phyloP scores from a whole-genome alignment of 2,888 invertebrate genomes.

The Argyresthia goedartella region DNA sequence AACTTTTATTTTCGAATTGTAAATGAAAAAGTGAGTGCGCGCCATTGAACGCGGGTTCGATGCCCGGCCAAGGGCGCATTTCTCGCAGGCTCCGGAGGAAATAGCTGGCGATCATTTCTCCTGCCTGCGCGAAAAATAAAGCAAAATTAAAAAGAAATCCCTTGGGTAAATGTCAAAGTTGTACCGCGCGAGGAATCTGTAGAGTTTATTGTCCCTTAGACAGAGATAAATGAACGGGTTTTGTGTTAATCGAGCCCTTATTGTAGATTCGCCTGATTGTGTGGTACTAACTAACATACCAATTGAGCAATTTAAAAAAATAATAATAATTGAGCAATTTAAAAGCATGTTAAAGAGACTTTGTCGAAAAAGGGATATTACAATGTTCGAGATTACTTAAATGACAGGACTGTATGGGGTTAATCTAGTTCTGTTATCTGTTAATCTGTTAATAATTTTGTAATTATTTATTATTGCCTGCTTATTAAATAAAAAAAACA shows the following conservation, averaged over 20 bases:
- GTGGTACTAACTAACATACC: no score
- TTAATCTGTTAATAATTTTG: no score
- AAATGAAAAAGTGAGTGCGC: conserved; percentile 7
- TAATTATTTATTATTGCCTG: no score
- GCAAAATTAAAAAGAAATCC: conserved; percentile 16
- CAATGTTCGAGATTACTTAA: no score
- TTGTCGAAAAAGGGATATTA: no score
- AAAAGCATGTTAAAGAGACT: no score
- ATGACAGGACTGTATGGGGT: no score
- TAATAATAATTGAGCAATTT: no score
- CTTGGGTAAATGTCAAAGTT: conserved; percentile 9
- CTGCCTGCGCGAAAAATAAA: conserved; percentile 25
- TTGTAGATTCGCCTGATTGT: conserved; percentile 3
- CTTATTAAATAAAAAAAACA: no score
- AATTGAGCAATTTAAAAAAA: no score
- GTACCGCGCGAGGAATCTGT: conserved; percentile 3
- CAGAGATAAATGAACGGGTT: neutral
- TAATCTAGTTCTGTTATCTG: no score
- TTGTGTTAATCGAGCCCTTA: conserved; percentile 6
- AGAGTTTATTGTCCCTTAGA: neutral
- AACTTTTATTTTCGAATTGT: conserved; percentile 3
- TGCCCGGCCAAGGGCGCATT: conserved; percentile 54
- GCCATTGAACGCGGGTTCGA: conserved; percentile 36
- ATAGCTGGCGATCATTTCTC: conserved; percentile 56
- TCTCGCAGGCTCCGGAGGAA: conserved; percentile 36